Conservation (phyloP, 2,113 vertebrate species). For the Eulacestoma nigropectus region DNA sequence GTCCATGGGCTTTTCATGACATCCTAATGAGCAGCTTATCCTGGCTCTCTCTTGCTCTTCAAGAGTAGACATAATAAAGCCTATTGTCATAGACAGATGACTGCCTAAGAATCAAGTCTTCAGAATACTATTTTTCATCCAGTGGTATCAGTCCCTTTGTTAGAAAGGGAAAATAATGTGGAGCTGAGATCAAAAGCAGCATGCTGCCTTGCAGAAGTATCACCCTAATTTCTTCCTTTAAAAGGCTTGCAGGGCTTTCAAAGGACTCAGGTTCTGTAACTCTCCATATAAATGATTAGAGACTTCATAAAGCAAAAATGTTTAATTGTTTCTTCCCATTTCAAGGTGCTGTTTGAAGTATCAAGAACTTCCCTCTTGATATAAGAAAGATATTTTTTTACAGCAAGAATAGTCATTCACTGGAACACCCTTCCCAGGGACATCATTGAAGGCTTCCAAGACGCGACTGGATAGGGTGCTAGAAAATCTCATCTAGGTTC, state of each 20-base stretch:
- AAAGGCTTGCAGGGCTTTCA: neutral
- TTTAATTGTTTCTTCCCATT: neutral
- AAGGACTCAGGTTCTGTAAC: neutral
- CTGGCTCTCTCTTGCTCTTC: neutral
- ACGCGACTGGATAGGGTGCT: accelerated
- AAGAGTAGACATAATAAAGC: neutral
- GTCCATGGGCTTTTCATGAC: neutral
- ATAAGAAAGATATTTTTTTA: neutral
- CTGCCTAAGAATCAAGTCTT: neutral
- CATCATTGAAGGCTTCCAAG: neutral
- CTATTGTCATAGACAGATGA: neutral
- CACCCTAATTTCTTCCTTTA: neutral
- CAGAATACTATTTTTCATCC: neutral
- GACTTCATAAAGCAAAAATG: neutral
- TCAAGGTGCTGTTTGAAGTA: neutral
- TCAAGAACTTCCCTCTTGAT: neutral
- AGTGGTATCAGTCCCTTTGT: neutral
- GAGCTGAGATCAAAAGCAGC: neutral
- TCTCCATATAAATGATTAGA: neutral
- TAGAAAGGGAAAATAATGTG: neutral
- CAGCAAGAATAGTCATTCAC: neutral
- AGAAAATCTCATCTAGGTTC: neutral
- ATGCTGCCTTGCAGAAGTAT: neutral
- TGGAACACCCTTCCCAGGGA: neutral
- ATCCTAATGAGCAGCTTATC: neutral